A percentile compares a stretch with the other conserved stretches of the same genome.
These are phyloP conservation scores for Gallinago nigripennis DNA, from an alignment of 2,797 vertebrate genomes.

Conservation along the genomic window DNA sequence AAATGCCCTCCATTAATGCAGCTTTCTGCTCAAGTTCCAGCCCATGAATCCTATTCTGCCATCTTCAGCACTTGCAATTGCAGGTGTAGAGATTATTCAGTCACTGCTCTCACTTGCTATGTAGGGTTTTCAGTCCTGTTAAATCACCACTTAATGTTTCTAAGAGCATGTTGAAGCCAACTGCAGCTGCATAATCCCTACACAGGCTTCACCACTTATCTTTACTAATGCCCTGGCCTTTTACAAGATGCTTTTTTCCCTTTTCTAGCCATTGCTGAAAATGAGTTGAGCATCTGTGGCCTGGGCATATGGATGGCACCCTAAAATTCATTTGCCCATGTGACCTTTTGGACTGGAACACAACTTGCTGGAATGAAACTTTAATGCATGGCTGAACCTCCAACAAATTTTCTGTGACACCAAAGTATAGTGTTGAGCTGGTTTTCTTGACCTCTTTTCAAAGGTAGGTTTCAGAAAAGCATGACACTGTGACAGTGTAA, in stretches of 20 bases:
- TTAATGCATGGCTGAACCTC: background rate
- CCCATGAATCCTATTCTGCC: background rate
- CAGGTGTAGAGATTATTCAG: background rate
- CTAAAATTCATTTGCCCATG: background rate
- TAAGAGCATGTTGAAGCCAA: background rate
- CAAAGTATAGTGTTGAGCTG: background rate
- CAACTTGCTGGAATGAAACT: background rate
- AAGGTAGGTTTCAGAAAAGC: conserved; percentile 15
- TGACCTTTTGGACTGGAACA: background rate
- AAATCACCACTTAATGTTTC: background rate
- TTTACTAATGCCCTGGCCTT: background rate
- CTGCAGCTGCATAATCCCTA: background rate
- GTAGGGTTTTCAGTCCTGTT: background rate
- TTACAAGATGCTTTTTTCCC: background rate
- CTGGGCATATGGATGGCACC: background rate
- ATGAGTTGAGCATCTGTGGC: background rate
- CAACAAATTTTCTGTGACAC: background rate
- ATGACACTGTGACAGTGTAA: background rate
- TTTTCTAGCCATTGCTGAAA: background rate
- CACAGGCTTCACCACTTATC: background rate
- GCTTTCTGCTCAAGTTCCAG: background rate
- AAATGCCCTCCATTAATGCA: background rate
- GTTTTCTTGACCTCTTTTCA: conserved; percentile 25
- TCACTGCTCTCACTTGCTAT: background rate
- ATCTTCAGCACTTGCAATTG: background rate